A percentile compares a stretch with the other conserved stretches of the same genome.
Evolutionary conservation across 2,113 vertebrate genomes (phyloP).

Genomic region (Atractosteus spatula): DNA sequence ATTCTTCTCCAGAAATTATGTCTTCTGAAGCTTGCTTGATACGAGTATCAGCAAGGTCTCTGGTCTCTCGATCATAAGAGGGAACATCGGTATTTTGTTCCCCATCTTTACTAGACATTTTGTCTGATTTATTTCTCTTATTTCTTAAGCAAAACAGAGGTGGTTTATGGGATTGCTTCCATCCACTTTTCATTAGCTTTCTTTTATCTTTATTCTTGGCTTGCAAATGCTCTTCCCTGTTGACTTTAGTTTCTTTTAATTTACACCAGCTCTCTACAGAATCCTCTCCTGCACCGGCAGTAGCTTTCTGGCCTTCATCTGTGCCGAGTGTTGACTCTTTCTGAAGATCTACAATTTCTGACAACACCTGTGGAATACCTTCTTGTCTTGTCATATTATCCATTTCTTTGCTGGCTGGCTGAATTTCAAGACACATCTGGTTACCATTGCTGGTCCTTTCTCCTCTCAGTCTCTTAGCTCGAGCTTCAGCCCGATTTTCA

Average conservation of each 20-base stretch:
- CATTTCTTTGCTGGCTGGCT: background rate
- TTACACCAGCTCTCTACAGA: background rate
- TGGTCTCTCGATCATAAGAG: constrained; percentile 18
- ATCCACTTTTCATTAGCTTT: constrained; percentile 14
- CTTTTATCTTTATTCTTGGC: constrained; percentile 8
- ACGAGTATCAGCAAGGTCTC: background rate
- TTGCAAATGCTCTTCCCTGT: background rate
- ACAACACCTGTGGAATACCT: background rate
- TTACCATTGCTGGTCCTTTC: constrained; percentile 3
- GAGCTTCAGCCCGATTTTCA: constrained; percentile 23
- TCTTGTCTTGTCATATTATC: background rate
- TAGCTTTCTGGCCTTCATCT: background rate
- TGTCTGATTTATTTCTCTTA: background rate
- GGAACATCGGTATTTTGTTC: constrained; percentile 2
- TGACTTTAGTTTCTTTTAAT: constrained; percentile 2
- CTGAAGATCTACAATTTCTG: constrained; percentile 6
- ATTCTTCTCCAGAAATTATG: background rate
- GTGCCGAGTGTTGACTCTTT: background rate
- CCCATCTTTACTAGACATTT: constrained; percentile 4
- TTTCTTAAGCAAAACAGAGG: constrained; percentile 32
- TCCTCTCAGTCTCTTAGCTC: constrained; percentile 18
- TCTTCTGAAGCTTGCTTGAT: background rate
- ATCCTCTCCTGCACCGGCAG: background rate
- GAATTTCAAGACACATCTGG: background rate
- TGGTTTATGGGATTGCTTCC: constrained; percentile 32